A percentile compares a stretch with the other conserved stretches of the same genome.
Evolutionary conservation across 2,113 vertebrate genomes (phyloP).

Genomic region (Gymnorhina tibicen): DNA sequence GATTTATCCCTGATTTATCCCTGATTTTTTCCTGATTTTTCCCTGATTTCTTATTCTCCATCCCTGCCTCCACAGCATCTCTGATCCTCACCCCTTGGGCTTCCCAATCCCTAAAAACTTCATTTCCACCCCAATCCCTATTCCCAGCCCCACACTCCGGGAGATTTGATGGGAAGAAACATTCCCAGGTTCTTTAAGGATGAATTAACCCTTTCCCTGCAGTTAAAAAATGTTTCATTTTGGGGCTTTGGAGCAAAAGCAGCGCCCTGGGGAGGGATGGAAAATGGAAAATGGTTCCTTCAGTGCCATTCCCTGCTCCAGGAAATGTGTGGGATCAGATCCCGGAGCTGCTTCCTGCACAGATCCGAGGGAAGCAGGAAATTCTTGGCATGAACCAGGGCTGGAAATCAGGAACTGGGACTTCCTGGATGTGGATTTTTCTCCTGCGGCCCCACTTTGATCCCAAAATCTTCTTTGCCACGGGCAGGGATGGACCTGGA

Average conservation of each 20-base stretch:
- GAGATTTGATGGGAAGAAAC: accelerated
- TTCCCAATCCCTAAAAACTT: not conserved
- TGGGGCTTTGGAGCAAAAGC: not conserved
- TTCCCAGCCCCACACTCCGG: accelerated
- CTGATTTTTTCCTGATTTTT: not conserved
- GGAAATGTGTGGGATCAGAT: not conserved
- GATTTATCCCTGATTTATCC: not conserved
- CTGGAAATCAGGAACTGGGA: constrained; percentile 9
- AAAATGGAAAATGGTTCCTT: not conserved
- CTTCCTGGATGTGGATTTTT: not conserved
- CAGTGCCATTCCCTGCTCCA: not conserved
- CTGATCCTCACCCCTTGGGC: not conserved
- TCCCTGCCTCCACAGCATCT: not conserved
- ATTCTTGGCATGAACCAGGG: not conserved
- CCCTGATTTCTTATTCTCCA: not conserved
- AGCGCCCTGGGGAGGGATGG: not conserved
- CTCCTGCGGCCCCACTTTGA: not conserved
- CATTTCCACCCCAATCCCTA: not conserved
- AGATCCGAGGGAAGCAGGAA: constrained; percentile 20
- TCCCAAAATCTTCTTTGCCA: not conserved
- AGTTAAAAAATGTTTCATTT: not conserved
- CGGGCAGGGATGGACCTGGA: not conserved
- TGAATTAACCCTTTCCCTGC: not conserved
- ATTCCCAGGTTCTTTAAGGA: too few species aligned
- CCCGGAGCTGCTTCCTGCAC: constrained; percentile 8